phyloP scores from a whole-genome alignment of 92 coral and sea anemone genomes.

The Muricea muricata region DNA sequence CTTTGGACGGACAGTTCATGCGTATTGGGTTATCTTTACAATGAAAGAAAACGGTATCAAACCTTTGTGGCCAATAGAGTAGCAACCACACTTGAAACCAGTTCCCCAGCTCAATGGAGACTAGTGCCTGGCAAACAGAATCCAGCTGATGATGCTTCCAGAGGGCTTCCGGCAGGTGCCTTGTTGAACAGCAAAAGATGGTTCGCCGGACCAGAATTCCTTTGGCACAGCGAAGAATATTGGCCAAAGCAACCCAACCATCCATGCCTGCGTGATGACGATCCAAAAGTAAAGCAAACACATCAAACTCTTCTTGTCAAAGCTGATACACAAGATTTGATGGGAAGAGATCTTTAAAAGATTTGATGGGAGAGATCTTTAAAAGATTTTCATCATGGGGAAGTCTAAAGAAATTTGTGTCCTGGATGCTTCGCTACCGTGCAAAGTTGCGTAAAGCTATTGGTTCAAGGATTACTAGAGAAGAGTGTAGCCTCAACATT shows the following conservation, averaged over 20 bases:
- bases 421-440: slow-evolving; percentile 5
- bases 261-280: slow-evolving; percentile 19
- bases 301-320: not conserved
- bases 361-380: no score
- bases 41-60: slow-evolving; percentile 35
- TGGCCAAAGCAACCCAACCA: slow-evolving; percentile 26
- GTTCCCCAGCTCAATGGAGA: slow-evolving; percentile 59
- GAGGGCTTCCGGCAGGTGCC: slow-evolving; percentile 32
- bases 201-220: slow-evolving; percentile 43
- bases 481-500: not conserved
- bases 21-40: slow-evolving; percentile 50
- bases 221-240: not conserved
- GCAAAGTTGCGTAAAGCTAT: not conserved
- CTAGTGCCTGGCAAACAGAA: slow-evolving; percentile 19
- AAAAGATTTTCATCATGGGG: not conserved
- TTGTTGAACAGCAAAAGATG: slow-evolving; percentile 12
- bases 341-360: slow-evolving; percentile 12
- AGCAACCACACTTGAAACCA: slow-evolving; percentile 28
- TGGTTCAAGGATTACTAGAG: not conserved
- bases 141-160: slow-evolving; percentile 51
- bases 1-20: slow-evolving; percentile 51
- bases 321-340: not conserved
- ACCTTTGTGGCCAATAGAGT: slow-evolving; percentile 56
- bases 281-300: slow-evolving; percentile 15
- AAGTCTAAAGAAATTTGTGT: not conserved